phyloP scores from a whole-genome alignment of 2,113 vertebrate species.

The Rhea americana region DNA sequence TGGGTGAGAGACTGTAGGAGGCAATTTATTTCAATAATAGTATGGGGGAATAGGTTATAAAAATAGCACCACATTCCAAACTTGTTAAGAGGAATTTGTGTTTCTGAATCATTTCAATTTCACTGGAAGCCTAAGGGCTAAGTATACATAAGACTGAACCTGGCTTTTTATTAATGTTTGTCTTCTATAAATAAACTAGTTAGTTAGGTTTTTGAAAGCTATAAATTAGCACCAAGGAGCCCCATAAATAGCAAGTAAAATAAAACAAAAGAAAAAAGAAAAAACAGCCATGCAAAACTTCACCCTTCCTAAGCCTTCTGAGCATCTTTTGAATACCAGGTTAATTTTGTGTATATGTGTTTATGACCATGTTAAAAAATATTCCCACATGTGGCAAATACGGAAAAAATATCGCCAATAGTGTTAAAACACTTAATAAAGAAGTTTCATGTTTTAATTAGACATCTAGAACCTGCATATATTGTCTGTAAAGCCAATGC shows the following conservation, averaged over 20 bases:
- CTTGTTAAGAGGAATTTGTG: neutral
- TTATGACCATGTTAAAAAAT: neutral
- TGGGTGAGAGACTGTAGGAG: neutral
- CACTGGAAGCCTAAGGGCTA: neutral
- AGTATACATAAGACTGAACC: neutral
- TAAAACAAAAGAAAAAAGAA: neutral
- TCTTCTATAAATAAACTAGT: neutral
- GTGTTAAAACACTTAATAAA: neutral
- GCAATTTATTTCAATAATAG: slow-evolving; percentile 33
- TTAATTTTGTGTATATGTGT: neutral
- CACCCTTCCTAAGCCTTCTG: neutral
- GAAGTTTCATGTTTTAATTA: neutral
- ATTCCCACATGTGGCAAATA: neutral
- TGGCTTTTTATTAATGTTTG: neutral
- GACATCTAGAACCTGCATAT: neutral
- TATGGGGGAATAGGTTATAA: neutral
- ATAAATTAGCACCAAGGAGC: neutral
- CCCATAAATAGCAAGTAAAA: neutral
- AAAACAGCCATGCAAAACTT: neutral
- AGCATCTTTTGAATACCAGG: neutral
- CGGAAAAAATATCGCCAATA: neutral
- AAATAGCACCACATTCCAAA: slow-evolving; percentile 14
- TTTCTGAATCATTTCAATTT: slow-evolving; percentile 27
- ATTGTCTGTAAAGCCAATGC: neutral
- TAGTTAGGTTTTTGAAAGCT: neutral